phyloP scores from a whole-genome alignment of 2,888 invertebrate genomes.

The Lasioglossum malachurum region DNA sequence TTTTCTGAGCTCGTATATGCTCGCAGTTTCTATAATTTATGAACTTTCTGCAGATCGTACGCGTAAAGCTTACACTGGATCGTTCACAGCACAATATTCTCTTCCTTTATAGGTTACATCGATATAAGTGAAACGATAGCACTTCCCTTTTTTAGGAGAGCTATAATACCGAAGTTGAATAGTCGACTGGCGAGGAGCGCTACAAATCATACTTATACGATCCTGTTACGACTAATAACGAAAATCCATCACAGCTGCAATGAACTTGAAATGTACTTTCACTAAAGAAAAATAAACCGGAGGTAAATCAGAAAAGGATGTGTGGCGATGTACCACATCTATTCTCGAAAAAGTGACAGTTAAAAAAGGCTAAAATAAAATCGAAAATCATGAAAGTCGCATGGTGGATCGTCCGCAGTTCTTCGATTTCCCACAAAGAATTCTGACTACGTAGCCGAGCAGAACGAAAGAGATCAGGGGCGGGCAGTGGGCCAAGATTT shows the following conservation, averaged over 20 bases:
- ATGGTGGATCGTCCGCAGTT: background rate
- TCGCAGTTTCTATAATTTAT: background rate
- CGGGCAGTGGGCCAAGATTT: slow-evolving; percentile 64
- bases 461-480: slow-evolving; percentile 41
- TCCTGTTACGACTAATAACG: background rate
- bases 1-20: background rate
- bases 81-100: slow-evolving; percentile 3
- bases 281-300: background rate
- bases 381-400: background rate
- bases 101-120: background rate
- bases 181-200: background rate
- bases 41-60: slow-evolving; percentile 2
- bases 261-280: background rate
- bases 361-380: background rate
- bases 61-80: background rate
- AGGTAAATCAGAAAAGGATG: background rate
- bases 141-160: background rate
- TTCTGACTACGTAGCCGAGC: slow-evolving; percentile 39
- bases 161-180: slow-evolving; percentile 8
- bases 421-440: slow-evolving; percentile 28
- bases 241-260: background rate
- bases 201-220: background rate
- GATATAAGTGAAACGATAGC: background rate
- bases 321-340: background rate
- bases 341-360: background rate